Evolutionary conservation across 2,888 invertebrate genomes (phyloP), one percentile per base, ranked within the genome.

Genomic region (Dinocampus coccinellae): DNA sequence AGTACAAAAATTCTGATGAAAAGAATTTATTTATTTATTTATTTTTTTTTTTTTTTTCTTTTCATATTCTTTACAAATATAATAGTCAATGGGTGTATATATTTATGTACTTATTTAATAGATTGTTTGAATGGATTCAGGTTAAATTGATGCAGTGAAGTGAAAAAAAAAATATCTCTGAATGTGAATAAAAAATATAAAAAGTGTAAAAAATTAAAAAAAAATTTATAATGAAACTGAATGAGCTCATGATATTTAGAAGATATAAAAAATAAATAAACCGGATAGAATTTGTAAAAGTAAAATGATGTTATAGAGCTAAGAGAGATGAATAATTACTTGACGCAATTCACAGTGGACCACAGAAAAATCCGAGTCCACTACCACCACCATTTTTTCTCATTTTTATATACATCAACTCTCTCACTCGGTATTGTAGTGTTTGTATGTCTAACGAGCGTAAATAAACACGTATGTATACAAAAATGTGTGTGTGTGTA

Each of bases 291-390:
- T 80, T 80, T 79, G 81, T 79, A 78, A 78, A 78, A 20, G 76
- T 76, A 76, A 77, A 77, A 76, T 76, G 55, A 33, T 24, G 33
- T n/a, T 16, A 72, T 58, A 71, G 72, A 75, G 72, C 69, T 81
- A 78, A 75, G 78, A 73, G 47, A n/a, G 20, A 78, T 81, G 79
- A 81, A 81, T 82, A 82, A 82, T 82, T 82, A 79, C 79, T 78
- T 76, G 76, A 72, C 73, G 75, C 77, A 75, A 80, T 79, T 79
- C 77, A 76, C 68, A n/a, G 13, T 65, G 63, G 60, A 72, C 75
- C 63, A 75, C 74, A 76, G 74, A 73, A 75, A 73, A 72, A 73
- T 72, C 66, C 64, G 76, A 57, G 26, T 53, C 69, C 24, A 61
- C 69, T 29, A 73, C 70, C 42, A 60, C 53, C 67, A 60, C 26